Percentiles rank a stretch among this genome's conserved stretches.
These are phyloP conservation scores for Vollenhovia emeryi DNA, from an alignment of 1,140 invertebrate genomes.

Conservation along the genomic window DNA sequence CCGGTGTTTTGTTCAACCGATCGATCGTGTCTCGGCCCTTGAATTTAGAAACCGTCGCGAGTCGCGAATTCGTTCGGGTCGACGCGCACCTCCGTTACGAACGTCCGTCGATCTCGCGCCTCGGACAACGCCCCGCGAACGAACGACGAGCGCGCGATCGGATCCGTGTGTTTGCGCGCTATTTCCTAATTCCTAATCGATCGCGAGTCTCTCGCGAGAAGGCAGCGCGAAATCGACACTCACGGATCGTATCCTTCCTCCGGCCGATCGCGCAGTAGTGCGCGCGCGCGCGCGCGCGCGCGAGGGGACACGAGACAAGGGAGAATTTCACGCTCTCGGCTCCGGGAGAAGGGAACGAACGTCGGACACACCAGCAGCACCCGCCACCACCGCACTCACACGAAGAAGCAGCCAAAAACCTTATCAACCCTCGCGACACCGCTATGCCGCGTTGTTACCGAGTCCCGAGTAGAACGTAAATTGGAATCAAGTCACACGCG, in stretches of 20 bases:
- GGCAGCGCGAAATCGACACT: conserved; percentile 5
- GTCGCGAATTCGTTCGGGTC: conserved; percentile 29
- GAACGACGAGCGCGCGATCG: conserved; percentile 17
- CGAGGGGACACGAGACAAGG: conserved; percentile 7
- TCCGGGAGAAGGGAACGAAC: conserved; percentile 55
- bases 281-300: conserved; percentile 25
- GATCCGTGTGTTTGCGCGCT: conserved; percentile 23
- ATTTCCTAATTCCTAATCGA: conserved; percentile 41
- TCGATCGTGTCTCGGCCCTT: not conserved
- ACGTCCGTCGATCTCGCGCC: conserved; percentile 37
- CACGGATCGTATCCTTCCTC: not conserved
- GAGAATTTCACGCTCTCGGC: conserved; percentile 21
- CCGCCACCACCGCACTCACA: conserved; percentile 65
- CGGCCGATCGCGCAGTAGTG: conserved; percentile 8
- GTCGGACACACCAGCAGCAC: conserved; percentile 62
- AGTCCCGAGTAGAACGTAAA: conserved; percentile 72
- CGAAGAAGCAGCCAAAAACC: conserved; percentile 64
- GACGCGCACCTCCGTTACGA: conserved; percentile 13
- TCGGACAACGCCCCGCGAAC: conserved; percentile 1
- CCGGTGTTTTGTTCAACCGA: not conserved
- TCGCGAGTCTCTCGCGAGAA: conserved; percentile 10
- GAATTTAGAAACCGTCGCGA: not conserved
- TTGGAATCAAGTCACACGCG: conserved; percentile 77
- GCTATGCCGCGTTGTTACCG: conserved; percentile 71
- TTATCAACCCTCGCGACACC: conserved; percentile 71